Conservation (phyloP, 2,797 vertebrate species). For the Sebastes paucispinis region DNA sequence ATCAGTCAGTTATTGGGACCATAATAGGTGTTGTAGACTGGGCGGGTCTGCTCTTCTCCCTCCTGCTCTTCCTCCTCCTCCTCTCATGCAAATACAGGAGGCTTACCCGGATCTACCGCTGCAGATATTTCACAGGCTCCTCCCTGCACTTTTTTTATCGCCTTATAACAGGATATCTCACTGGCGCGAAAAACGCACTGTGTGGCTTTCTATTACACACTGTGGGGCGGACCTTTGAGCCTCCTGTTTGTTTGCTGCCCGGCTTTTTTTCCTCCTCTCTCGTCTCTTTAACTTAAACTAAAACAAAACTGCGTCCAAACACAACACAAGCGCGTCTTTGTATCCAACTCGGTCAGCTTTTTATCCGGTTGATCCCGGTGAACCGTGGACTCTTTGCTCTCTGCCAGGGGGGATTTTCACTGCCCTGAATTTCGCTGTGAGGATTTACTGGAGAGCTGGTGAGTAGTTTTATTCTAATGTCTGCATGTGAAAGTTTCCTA, state of each 20-base stretch:
- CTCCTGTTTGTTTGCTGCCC: neutral
- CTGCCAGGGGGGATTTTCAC: constrained; percentile 2
- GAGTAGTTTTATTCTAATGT: constrained; percentile 46
- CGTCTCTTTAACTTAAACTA: neutral
- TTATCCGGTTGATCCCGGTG: neutral
- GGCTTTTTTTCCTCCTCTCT: neutral
- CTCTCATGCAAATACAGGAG: constrained; percentile 55
- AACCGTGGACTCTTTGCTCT: constrained; percentile 27
- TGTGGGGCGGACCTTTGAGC: constrained; percentile 40
- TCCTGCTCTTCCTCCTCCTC: constrained; percentile 30
- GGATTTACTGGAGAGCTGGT: constrained; percentile 53
- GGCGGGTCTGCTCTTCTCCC: constrained; percentile 49
- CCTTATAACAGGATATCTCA: constrained; percentile 75
- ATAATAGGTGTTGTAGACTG: constrained; percentile 32
- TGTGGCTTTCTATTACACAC: constrained; percentile 55
- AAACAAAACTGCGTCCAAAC: neutral
- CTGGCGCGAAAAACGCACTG: constrained; percentile 82
- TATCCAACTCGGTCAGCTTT: neutral
- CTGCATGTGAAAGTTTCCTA: constrained; percentile 32
- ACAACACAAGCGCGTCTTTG: neutral
- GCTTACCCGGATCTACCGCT: constrained; percentile 77
- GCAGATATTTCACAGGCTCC: constrained; percentile 75
- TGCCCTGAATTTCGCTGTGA: constrained; percentile 37
- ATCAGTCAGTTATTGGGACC: constrained; percentile 11
- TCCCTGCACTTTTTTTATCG: constrained; percentile 61